Percentiles rank a stretch among this genome's conserved stretches.
Evolutionary conservation across 2,113 vertebrate genomes (phyloP).

Genomic region (Cichladusa arquata): DNA sequence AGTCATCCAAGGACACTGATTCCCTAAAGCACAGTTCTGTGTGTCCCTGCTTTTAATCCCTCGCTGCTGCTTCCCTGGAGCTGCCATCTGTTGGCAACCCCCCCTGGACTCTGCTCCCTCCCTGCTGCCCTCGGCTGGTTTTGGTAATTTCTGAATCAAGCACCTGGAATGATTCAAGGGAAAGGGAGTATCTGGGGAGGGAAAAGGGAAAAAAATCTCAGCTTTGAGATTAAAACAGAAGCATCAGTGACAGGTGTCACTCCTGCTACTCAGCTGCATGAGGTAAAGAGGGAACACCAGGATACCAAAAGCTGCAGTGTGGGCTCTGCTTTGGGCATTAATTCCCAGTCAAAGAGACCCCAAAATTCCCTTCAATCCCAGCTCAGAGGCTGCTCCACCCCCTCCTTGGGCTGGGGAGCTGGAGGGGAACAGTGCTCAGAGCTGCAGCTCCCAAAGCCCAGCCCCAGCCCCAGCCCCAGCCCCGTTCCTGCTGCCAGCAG

Average conservation of each 20-base stretch:
- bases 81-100: not conserved
- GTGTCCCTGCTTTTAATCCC: conserved; percentile 1
- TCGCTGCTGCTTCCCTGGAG: not conserved
- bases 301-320: not conserved
- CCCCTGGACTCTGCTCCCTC: not conserved
- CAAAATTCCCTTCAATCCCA: not conserved
- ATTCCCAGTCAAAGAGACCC: not conserved
- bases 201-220: not conserved
- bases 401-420: not conserved
- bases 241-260: not conserved
- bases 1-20: not conserved
- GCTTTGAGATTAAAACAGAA: not conserved
- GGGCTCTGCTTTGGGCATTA: not conserved
- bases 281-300: not conserved
- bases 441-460: not conserved
- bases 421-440: not conserved
- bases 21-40: not conserved
- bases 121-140: not conserved
- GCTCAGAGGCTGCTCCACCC: not conserved
- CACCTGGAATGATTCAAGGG: not conserved
- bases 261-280: not conserved
- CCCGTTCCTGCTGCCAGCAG: not conserved
- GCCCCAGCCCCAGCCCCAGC: not conserved
- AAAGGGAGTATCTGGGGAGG: not conserved
- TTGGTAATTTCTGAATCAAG: not conserved